Evolutionary conservation across 2,797 vertebrate genomes (phyloP), one percentile per base, ranked within the genome.

Genomic region (Spondyliosoma cantharus): DNA sequence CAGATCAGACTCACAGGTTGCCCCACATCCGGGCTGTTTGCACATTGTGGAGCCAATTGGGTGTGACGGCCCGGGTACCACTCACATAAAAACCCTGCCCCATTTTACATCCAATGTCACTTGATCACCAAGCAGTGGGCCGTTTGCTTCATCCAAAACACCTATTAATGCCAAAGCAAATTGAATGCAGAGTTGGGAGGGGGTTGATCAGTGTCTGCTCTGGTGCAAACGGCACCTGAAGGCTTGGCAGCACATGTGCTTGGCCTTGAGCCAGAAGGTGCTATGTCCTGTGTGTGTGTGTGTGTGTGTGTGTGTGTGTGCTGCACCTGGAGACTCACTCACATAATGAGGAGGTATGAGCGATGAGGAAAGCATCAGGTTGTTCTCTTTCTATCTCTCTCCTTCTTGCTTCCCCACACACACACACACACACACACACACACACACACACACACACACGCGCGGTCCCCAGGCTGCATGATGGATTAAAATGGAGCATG

Each of bases 401-500:
- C 59, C 22, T 75, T 25, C 54, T 60, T 43, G 13, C 53, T 62
- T 32, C 27, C 53, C 4, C 15, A 46, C 29, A 2, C 61, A 66
- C 62, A 70, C 61, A 63, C 61, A 53, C 46, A 0, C 78, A 58
- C 45, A 50, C 37, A 27, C 27, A 27, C 27, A 27, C 27, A 27
- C 27, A 27, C 27, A 27, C 27, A 27, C 62, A 67, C 61, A 67
- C 62, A 70, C 61, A 61, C 61, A 53, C 46, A 0, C 78, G 56
- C 45, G 45, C 37, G 37, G 14, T 77, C 74, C 71, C 53, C 20
- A 56, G 78, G 60, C 71, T 82, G 53, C 19, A 58, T 90, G 87
- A 89, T 90, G 82, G 74, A 93, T 92, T 87, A 81, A 83, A 76
- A 82, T 43, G 49, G 71, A 71, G 13, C 81, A 78, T 62, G 81